Evolutionary conservation across 1,140 invertebrate species (phyloP), one percentile per base, ranked within the genome.

Genomic region (Cotesia vestalis): DNA sequence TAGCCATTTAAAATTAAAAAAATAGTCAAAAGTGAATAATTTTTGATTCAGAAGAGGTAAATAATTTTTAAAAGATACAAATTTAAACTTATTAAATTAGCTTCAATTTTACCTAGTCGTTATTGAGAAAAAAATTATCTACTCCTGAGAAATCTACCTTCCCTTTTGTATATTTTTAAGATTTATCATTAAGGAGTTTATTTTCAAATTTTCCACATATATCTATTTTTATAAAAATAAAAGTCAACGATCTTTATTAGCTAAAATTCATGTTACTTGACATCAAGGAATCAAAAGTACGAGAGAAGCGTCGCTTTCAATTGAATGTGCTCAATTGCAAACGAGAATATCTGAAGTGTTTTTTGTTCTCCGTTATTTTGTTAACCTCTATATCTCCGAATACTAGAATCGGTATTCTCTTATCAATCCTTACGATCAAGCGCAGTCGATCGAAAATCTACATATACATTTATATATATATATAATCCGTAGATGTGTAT

Each of bases 251-350:
- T 3, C 46, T 52, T 34, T 51, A 20, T 14, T 38, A 36, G n/a
- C 34, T 35, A 20, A 70, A 70, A 62, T 70, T 62, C 68, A 63
- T 20, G 59, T 61, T 70, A 11, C 35, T 1, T 59, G 57, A 36
- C 51, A n/a, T 35, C 36, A 60, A 70, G 60, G 62, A 46, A 70
- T 70, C 60, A 70, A 70, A 63, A 46, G 46, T 62, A 62, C 34
- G 27, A 20, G 12, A 12, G 61, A 14, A 46, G 38, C 20, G 11
- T 17, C 14, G 38, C 8, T 14, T 57, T 68, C 52, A 57, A 57
- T 52, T 36, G 20, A 53, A 57, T 55, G 66, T 35, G 40, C 27
- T 27, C 60, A 62, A 59, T 35, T 27, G 40, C 40, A 46, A 11
- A 59, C 57, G 8, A 20, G 8, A 20, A 59, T 27, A 17, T 59